These are phyloP conservation scores for Tachysurus vachellii DNA, from an alignment of 2,113 vertebrate species.

Conservation along the genomic window DNA sequence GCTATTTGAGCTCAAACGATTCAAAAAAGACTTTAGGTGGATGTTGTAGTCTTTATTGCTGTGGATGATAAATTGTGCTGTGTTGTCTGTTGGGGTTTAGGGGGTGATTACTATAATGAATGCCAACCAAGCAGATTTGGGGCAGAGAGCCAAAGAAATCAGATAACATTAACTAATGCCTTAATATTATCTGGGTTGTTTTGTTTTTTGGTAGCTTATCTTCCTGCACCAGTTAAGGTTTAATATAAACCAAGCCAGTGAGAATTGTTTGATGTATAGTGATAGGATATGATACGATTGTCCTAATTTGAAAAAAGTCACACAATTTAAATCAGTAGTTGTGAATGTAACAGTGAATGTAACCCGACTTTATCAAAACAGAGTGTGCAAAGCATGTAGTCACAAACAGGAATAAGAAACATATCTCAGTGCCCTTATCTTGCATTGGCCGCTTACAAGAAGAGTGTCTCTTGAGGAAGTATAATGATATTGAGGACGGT, in stretches of 20 bases:
- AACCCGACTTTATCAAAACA: slow-evolving; percentile 5
- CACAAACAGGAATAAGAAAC: slow-evolving; percentile 10
- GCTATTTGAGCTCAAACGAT: slow-evolving; percentile 64
- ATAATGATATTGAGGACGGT: slow-evolving; percentile 41
- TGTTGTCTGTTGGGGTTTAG: slow-evolving; percentile 29
- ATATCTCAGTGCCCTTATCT: background rate
- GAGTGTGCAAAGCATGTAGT: background rate
- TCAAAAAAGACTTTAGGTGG: slow-evolving; percentile 53
- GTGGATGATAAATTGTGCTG: slow-evolving; percentile 43
- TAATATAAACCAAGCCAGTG: slow-evolving; percentile 15
- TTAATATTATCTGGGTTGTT: background rate
- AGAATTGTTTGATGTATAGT: slow-evolving; percentile 37
- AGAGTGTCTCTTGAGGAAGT: slow-evolving; percentile 41
- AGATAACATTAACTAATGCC: slow-evolving; percentile 4
- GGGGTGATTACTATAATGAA: slow-evolving; percentile 42
- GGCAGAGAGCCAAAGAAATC: background rate
- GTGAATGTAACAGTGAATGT: background rate
- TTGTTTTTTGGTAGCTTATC: slow-evolving; percentile 15
- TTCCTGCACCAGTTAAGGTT: background rate
- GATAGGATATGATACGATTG: slow-evolving; percentile 40
- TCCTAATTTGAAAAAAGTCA: slow-evolving; percentile 23
- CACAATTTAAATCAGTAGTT: slow-evolving; percentile 18
- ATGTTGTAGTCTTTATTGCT: slow-evolving; percentile 45
- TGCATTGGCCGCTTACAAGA: slow-evolving; percentile 11
- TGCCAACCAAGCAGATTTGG: slow-evolving; percentile 13